Percentiles rank a stretch among this genome's conserved stretches.
Conservation (phyloP, 2,797 vertebrate genomes). For the Etheostoma nigrum region DNA sequence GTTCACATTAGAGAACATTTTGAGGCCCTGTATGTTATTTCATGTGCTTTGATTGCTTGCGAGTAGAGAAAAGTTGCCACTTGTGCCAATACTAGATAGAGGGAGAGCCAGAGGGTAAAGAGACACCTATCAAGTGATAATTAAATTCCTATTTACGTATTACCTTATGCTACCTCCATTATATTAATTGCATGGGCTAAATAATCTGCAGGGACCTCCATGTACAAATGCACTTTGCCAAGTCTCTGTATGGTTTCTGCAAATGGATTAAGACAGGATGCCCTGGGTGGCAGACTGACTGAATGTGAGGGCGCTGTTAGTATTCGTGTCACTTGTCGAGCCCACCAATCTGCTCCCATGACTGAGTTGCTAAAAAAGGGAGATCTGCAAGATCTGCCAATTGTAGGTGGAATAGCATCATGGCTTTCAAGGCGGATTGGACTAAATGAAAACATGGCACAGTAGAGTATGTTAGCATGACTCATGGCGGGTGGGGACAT, state of each 20-base stretch:
- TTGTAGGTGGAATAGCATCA: constrained; percentile 50
- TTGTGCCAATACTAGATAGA: constrained; percentile 26
- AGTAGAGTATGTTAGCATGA: constrained; percentile 46
- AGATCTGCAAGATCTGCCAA: constrained; percentile 57
- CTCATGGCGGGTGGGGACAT: constrained; percentile 34
- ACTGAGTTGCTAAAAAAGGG: constrained; percentile 65
- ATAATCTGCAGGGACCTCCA: constrained; percentile 80
- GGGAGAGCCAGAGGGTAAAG: constrained; percentile 45
- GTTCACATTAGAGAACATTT: background rate
- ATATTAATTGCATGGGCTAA: constrained; percentile 86
- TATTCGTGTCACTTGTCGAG: constrained; percentile 77
- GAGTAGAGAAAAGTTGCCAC: constrained; percentile 26
- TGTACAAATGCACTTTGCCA: constrained; percentile 73
- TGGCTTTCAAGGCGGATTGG: constrained; percentile 35
- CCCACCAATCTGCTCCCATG: constrained; percentile 72
- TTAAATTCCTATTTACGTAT: constrained; percentile 74
- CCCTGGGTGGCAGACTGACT: constrained; percentile 68
- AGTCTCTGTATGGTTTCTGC: constrained; percentile 74
- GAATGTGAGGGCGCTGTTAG: constrained; percentile 77
- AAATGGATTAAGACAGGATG: constrained; percentile 78
- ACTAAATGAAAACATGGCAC: constrained; percentile 52
- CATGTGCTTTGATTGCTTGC: constrained; percentile 26
- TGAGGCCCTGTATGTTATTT: constrained; percentile 2
- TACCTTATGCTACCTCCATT: constrained; percentile 84
- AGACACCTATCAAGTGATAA: constrained; percentile 75